Conservation (phyloP, 2,797 vertebrate genomes). For the Crax fasciolata region DNA sequence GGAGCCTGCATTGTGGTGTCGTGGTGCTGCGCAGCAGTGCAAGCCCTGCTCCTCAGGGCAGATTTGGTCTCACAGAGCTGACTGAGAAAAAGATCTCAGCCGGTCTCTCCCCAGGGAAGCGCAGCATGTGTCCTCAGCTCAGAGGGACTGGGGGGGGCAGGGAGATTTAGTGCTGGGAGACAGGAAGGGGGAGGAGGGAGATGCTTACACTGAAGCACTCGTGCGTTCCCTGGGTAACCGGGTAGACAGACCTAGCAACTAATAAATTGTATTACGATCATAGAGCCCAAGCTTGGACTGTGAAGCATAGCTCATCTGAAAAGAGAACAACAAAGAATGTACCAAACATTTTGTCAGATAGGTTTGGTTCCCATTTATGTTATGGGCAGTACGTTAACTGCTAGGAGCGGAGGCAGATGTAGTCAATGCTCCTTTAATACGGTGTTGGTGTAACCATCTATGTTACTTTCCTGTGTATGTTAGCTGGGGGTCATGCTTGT, state of each 20-base stretch:
- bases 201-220: neutral
- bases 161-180: neutral
- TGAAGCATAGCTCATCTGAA: neutral
- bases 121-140: fast-evolving
- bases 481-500: neutral
- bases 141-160: neutral
- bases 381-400: neutral
- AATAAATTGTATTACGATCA: neutral
- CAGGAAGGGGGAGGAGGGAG: neutral
- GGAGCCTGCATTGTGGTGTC: neutral
- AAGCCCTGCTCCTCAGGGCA: fast-evolving
- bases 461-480: neutral
- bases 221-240: neutral
- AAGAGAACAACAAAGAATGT: neutral
- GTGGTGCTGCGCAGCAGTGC: neutral
- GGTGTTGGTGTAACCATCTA: neutral
- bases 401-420: neutral
- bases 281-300: neutral
- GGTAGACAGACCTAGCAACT: neutral
- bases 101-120: neutral
- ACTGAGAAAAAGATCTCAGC: neutral
- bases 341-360: neutral
- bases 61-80: neutral
- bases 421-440: neutral
- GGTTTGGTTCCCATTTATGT: neutral